phyloP scores from a whole-genome alignment of 2,797 vertebrate species.

The Takifugu rubripes region DNA sequence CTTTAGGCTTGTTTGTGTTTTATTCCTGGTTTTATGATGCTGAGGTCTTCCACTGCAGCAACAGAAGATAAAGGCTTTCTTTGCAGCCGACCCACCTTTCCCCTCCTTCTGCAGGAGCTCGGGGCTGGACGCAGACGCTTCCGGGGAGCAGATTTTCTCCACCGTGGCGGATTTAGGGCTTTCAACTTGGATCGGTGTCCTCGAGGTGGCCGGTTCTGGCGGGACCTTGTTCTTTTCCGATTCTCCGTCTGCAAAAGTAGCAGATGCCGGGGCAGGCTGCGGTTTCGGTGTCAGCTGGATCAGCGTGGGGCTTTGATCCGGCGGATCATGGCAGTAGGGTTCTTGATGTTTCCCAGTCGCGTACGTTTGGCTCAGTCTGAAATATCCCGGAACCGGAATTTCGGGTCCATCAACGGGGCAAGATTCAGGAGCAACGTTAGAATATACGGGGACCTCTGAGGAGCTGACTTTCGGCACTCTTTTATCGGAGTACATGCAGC shows the following conservation, averaged over 20 bases:
- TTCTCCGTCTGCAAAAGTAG: slow-evolving; percentile 81
- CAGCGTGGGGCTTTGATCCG: slow-evolving; percentile 88
- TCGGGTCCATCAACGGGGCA: slow-evolving; percentile 92
- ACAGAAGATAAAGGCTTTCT: slow-evolving; percentile 83
- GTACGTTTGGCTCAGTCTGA: slow-evolving; percentile 98
- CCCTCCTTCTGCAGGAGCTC: slow-evolving; percentile 91
- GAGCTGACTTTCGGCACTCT: slow-evolving; percentile 88
- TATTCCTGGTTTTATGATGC: slow-evolving; percentile 88
- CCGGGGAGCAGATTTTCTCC: slow-evolving; percentile 84
- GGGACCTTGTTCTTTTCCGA: slow-evolving; percentile 85
- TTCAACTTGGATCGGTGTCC: slow-evolving; percentile 81
- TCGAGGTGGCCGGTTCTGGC: slow-evolving; percentile 79
- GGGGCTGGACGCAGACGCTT: slow-evolving; percentile 90
- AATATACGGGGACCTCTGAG: slow-evolving; percentile 87
- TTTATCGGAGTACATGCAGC: slow-evolving; percentile 99
- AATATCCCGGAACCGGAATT: slow-evolving; percentile 97
- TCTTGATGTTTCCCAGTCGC: slow-evolving; percentile 92
- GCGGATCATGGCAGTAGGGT: slow-evolving; percentile 85
- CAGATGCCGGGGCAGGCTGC: slow-evolving; percentile 70
- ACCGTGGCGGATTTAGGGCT: slow-evolving; percentile 81
- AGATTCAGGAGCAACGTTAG: slow-evolving; percentile 86
- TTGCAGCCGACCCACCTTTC: slow-evolving; percentile 91
- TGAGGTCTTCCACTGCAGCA: slow-evolving; percentile 79
- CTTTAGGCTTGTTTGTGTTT: slow-evolving; percentile 90
- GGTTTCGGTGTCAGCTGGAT: slow-evolving; percentile 91